Percentiles rank a stretch among this genome's conserved stretches.
Conservation (phyloP, 53 echinoderm and acorn worm genomes). For the Antedon mediterranea region DNA sequence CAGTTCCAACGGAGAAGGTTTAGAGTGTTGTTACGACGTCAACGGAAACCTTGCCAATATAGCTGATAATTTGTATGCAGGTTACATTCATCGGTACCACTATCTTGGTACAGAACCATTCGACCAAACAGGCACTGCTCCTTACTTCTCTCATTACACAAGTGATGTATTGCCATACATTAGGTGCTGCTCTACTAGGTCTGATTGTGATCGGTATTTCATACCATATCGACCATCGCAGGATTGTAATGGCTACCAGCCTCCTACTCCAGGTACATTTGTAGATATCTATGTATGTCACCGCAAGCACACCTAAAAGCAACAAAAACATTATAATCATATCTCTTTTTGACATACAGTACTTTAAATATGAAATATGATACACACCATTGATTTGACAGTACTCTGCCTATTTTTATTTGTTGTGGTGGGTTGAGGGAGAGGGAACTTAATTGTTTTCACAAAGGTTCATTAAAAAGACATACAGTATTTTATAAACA, state of each 20-base stretch:
- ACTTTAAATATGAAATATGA: too few species aligned
- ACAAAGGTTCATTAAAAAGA: too few species aligned
- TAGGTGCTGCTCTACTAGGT: background rate
- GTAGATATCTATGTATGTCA: background rate
- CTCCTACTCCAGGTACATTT: conserved; percentile 32
- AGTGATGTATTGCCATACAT: background rate
- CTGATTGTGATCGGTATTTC: background rate
- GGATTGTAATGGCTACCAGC: conserved; percentile 28
- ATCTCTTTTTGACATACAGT: too few species aligned
- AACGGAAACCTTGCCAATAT: conserved; percentile 29
- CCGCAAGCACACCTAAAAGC: too few species aligned
- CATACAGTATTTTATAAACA: too few species aligned
- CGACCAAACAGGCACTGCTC: background rate
- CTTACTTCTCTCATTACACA: background rate
- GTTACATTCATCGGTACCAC: conserved; percentile 40
- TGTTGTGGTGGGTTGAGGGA: too few species aligned
- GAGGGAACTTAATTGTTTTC: too few species aligned
- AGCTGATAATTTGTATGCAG: conserved; percentile 8
- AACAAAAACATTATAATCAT: too few species aligned
- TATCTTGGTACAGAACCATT: conserved; percentile 25
- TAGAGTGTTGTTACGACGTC: conserved; percentile 54
- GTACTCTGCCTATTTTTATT: too few species aligned
- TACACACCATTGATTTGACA: too few species aligned
- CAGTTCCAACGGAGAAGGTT: conserved; percentile 33
- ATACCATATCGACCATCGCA: conserved; percentile 29